Base-by-base conservation (phyloP, 2,797 vertebrate genomes). In the Chloroceryle inda region DNA sequence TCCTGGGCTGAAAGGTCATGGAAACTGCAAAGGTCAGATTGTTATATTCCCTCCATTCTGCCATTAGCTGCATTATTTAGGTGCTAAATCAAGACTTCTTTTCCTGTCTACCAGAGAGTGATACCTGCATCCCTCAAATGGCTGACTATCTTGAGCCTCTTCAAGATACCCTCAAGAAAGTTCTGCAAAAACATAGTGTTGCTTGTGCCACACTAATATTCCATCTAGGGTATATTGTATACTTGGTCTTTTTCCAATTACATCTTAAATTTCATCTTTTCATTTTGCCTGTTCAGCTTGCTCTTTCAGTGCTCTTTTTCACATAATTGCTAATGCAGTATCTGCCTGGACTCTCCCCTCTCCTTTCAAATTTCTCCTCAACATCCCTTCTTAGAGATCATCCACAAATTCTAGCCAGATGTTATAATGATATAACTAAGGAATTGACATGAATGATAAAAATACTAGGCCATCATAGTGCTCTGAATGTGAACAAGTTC, bases 21-120 rank as follows among this genome's bases (percentile, higher is more conserved):
- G 74, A 33, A 83, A 7, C 37, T 13, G 8, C 49, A 87, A 87
- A 94, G 77, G 63, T 87, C 88, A 71, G 31, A 33, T 69, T 13
- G 13, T 69, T 85, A 77, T 80, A 14, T 27, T 73, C 55, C 56
- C 68, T 58, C 14, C 38, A 37, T 0, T 3, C n/a, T 72, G 27
- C 45, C 38, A 50, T 55, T 50, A 27, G 8, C 55, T 75, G 50
- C 35, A 26, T 78, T 73, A 81, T 85, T 69, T 62, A 79, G 42
- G 23, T 59, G 24, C 11, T 69, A 82, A 76, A 92, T 58, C 42
- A 92, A 40, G 18, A 19, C 8, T 71, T 29, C 10, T 22, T 67
- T 31, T 71, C 26, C 45, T 38, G 26, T 17, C 62, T 63, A 13
- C 8, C 5, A 10, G 19, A 42, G 21, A 73, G 16, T 7, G 33